A percentile compares a stretch with the other conserved stretches of the same genome.
Evolutionary conservation across 1,140 invertebrate genomes (phyloP).

Genomic region (Drosophila hydei): DNA sequence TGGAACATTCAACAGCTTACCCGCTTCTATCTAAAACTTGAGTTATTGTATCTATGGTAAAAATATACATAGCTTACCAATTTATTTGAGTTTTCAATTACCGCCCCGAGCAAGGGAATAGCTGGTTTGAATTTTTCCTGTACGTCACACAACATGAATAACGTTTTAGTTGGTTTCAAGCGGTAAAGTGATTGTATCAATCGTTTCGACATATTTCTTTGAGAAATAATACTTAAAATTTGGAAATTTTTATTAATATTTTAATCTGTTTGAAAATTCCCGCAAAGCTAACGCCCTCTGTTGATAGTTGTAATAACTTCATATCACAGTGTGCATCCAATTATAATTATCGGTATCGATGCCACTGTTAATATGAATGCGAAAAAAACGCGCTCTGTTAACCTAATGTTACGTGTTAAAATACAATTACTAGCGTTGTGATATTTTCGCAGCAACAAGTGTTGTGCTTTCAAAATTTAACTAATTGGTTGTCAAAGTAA

Average conservation of each 20-base stretch:
- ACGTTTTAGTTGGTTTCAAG: constrained; percentile 84
- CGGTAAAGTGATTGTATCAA: constrained; percentile 39
- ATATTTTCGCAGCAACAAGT: constrained; percentile 13
- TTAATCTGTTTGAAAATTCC: constrained; percentile 23
- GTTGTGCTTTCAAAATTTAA: constrained; percentile 5
- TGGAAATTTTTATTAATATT: background rate
- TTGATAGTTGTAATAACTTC: background rate
- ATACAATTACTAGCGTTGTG: constrained; percentile 12
- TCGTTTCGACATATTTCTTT: constrained; percentile 7
- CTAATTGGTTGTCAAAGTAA: background rate
- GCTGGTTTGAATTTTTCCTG: constrained; percentile 92
- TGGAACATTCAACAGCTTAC: constrained; percentile 91
- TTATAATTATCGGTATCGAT: constrained; percentile 25
- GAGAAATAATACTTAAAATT: constrained; percentile 6
- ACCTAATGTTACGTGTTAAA: constrained; percentile 25
- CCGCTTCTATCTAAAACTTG: constrained; percentile 86
- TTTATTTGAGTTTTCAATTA: constrained; percentile 89
- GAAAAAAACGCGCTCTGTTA: constrained; percentile 38
- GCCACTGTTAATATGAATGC: constrained; percentile 11
- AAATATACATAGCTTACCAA: constrained; percentile 85
- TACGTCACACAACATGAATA: constrained; percentile 93
- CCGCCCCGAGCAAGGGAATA: constrained; percentile 88
- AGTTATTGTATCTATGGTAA: background rate
- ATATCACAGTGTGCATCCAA: background rate
- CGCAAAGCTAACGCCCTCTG: constrained; percentile 15